phyloP scores from a whole-genome alignment of 1,140 invertebrate genomes.

The Phthorimaea operculella region DNA sequence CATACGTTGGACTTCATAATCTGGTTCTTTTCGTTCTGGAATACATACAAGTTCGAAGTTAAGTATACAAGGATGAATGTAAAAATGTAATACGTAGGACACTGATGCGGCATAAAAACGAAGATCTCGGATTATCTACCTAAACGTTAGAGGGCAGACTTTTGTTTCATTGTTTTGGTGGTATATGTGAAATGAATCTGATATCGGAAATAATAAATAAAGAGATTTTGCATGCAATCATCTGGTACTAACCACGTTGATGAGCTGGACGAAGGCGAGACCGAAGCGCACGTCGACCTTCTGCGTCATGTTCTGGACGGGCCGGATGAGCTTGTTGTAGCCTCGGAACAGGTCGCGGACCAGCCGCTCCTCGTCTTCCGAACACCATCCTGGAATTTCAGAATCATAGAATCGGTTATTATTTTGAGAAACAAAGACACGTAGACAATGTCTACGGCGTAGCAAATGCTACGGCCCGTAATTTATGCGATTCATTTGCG shows the following conservation, averaged over 20 bases:
- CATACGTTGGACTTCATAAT: slow-evolving; percentile 99
- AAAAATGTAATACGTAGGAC: too few relatives aligned
- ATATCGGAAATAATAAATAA: too few relatives aligned
- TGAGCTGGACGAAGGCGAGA: slow-evolving; percentile 97
- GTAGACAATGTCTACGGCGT: too few relatives aligned
- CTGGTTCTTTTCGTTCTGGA: slow-evolving; percentile 98
- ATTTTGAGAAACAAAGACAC: background rate
- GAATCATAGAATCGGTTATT: background rate
- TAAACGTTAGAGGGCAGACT: too few relatives aligned
- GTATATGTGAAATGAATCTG: too few relatives aligned
- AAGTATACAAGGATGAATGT: too few relatives aligned
- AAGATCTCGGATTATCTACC: too few relatives aligned
- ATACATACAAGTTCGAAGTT: slow-evolving; percentile 25
- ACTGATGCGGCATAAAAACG: too few relatives aligned
- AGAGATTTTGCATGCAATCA: too few relatives aligned
- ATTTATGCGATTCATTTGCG: too few relatives aligned
- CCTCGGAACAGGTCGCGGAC: slow-evolving; percentile 97
- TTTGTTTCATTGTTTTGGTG: too few relatives aligned
- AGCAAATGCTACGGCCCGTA: too few relatives aligned
- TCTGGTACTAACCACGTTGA: slow-evolving; percentile 99
- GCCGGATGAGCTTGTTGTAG: slow-evolving; percentile 99
- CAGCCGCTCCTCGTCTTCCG: slow-evolving; percentile 95
- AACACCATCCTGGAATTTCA: slow-evolving; percentile 70
- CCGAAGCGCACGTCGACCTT: slow-evolving; percentile 97
- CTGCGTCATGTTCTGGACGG: slow-evolving; percentile 97